Base-by-base conservation (phyloP, 1,140 invertebrate genomes). In the Lepidurus apus region DNA sequence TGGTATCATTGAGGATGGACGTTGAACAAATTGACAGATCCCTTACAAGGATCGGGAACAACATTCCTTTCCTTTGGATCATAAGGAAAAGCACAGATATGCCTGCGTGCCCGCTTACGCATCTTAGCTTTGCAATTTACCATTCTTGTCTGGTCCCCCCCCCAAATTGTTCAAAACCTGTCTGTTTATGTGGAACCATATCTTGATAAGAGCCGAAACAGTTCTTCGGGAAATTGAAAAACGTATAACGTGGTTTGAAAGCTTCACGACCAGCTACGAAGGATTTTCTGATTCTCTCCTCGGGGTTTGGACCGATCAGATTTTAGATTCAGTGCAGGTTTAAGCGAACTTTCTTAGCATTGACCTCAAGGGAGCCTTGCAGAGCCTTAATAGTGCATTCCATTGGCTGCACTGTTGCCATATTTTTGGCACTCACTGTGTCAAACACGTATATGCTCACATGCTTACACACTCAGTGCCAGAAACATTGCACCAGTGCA, bases 11-110 rank as follows among this genome's bases (percentile, higher is more conserved):
- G 17, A 4, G 53, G 6, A 21, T 7, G 21, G 53, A 65, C 7
- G 13, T 65, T 65, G 53, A 65, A 21, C 9, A 65, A 65, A 65
- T 65, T 65, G 53, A 65, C 53, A 65, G 53, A 65, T 65, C 53
- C 53, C 53, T 65, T 65, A 65, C 53, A 65, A 21, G 53, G 53
- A 65, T 65, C 53, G 53, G 17, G 13, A 65, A 21, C 53, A 65
- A 65, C 53, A 65, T 65, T 65, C 53, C 13, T 65, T 65, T n/a
- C 21, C 45, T 10, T 47, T 17, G 17, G 45, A 4, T 47, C 45
- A 2, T 21, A 21, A 65, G 21, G 21, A 13, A 65, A 65, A 65
- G n/a, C 53, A 17, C 8, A 65, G 34, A 34, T 34, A 34, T 34
- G 34, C 34, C 4, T 34, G 34, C 34, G 34, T 34, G 34, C 34